Base-by-base conservation (phyloP, 2,797 vertebrate species). In the Chromis chromis region DNA sequence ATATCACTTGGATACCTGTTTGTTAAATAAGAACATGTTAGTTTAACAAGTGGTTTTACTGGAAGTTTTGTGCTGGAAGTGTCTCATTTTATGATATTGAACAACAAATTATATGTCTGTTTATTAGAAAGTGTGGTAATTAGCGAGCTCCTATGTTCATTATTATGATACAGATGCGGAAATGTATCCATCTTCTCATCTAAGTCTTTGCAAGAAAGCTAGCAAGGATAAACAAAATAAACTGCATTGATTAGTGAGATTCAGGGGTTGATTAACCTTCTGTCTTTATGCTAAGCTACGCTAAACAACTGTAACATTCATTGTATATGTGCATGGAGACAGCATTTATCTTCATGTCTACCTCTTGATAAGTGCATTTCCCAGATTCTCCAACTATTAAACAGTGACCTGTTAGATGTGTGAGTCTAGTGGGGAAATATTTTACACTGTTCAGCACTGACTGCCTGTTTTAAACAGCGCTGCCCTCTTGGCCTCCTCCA, bases 341-440 rank as follows among this genome's bases (percentile, higher is more conserved):
- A 1, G 10, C 33, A 0, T n/a, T 19, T 13, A 24, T 50, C 21
- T 64, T 36, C 55, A 44, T 12, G 6, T 58, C 27, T 48, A 40
- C 53, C 25, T 46, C 10, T 19, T 6, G 1, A 21, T 52, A 17
- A 40, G n/a, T 62, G 8, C n/a, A 46, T 61, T 70, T 70, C 13
- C 9, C 4, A 19, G 22, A 44, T 52, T 31, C 17, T 52, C 12
- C 1, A 54, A 39, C 11, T 63, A 52, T 50, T 79, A 53, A 57
- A 63, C 57, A 48, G 42, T 54, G 39, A 42, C 33, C 50, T 61
- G 24, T 48, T 73, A 46, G 13, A 54, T 65, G 39, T 70, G 57
- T 39, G 40, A 63, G 25, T 75, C 65, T 70, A 52, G 44, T 39
- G 22, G 50, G 33, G 28, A 69, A 65, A 72, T 71, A 65, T 69